A percentile compares a stretch with the other conserved stretches of the same genome.
phyloP scores from a whole-genome alignment of 2,888 invertebrate genomes.

The Erebia epiphron region DNA sequence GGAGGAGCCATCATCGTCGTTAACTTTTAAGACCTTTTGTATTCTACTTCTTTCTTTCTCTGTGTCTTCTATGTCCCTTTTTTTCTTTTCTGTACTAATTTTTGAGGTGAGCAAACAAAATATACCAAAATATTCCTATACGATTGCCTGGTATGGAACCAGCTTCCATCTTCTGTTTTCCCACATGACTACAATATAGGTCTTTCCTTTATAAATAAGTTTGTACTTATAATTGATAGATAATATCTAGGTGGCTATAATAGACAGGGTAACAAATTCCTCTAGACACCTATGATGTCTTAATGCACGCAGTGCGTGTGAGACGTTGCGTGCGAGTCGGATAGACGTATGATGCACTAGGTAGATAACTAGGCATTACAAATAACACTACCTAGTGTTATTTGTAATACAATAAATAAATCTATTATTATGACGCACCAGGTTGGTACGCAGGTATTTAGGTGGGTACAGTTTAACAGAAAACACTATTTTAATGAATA shows the following conservation, averaged over 20 bases:
- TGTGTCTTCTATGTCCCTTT: too few species aligned
- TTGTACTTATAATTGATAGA: background rate
- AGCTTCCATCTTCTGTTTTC: too few species aligned
- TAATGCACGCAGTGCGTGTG: background rate
- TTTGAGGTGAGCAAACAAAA: too few species aligned
- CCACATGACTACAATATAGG: too few species aligned
- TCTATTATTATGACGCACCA: background rate
- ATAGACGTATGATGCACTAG: background rate
- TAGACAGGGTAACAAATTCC: background rate
- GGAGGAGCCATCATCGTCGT: too few species aligned
- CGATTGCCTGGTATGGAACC: too few species aligned
- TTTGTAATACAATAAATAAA: too few species aligned
- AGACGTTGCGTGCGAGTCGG: background rate
- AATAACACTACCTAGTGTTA: background rate
- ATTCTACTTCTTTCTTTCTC: too few species aligned
- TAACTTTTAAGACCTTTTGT: too few species aligned
- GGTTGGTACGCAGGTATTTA: background rate
- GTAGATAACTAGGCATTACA: background rate
- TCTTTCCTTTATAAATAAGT: too few species aligned
- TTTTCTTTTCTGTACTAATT: too few species aligned
- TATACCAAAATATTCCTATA: too few species aligned
- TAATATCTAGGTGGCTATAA: background rate
- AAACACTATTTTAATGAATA: background rate
- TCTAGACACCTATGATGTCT: conserved; percentile 2
- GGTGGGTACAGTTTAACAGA: background rate